Base-by-base conservation (phyloP, 2,797 vertebrate genomes). In the Dallia pectoralis region DNA sequence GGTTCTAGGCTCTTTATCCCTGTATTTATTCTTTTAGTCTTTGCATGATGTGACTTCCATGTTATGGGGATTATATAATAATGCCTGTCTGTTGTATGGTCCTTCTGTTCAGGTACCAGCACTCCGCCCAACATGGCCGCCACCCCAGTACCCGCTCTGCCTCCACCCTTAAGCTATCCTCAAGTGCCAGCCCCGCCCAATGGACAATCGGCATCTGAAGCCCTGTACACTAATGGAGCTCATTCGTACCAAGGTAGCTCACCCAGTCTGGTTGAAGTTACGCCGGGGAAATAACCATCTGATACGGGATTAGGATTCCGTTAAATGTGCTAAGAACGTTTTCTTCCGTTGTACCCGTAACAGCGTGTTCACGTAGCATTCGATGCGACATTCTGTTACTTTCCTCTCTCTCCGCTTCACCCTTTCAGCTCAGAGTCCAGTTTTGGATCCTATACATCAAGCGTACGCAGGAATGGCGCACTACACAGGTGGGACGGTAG, bases 391-490 rank as follows among this genome's bases (percentile, higher is more conserved):
- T 4, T 74, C 84, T n/a, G 3, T 48, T 80, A 69, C 84, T 62
- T 82, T 83, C 47, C 47, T 82, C n/a, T 48, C 51, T 65, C 25
- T 69, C 0, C 36, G 11, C 40, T 65, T 63, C 49, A 82, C 68
- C 84, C 66, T 76, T 77, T 82, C 91, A 98, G 96, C 96, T 88
- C 96, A 97, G 92, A 97, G 96, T 91, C 95, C 97, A 0, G 95
- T 95, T 0, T 89, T 96, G 89, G 94, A 97, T 78, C 95, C 96
- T 61, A 91, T 98, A 78, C 96, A 97, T 88, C 97, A 97, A 81
- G 97, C 96, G 0, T 98, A 97, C 1, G 92, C 97, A 0, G 96
- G 97, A 79, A 96, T 98, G 95, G 96, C 97, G 89, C 97, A 98
- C 85, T 97, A 98, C 30, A 97, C 96, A 91, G 96, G 96, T 98